Base-by-base conservation (phyloP, 2,113 vertebrate species). In the Brachypteracias leptosomus region DNA sequence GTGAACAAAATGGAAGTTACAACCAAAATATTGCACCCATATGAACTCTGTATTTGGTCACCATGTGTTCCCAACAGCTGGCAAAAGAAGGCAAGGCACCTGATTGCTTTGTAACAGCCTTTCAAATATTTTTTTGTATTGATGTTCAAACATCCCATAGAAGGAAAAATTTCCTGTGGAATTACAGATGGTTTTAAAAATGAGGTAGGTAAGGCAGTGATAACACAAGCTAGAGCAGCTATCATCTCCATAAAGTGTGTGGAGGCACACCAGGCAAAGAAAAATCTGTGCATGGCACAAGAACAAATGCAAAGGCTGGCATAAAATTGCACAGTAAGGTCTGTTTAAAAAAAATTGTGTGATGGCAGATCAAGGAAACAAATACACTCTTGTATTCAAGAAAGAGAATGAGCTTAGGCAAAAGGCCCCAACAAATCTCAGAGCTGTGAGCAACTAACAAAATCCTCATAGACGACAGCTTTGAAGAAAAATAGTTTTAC, bases 341-440 rank as follows among this genome's bases (percentile, higher is more conserved):
- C 83, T 80, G 42, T 89, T 95, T 83, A 89, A 89, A 95, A 94
- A 63, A 85, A 85, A 82, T 71, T 70, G 6, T 80, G 55, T 89
- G 90, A 89, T 96, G 89, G 67, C 42, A 90, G 68, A 97, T 94
- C 87, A 96, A 91, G 95, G 85, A 95, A 94, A 95, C 38, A 96
- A 97, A 96, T 77, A 71, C 66, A 90, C 16, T 55, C 59, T 84
- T 91, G 46, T 81, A 52, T 65, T 93, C 55, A 65, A 89, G 85
- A 92, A 91, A 93, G 75, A 79, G 83, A 93, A 92, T 59, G 40
- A 84, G 79, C 65, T 95, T 93, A 96, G 44, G 52, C 35, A 77
- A 65, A 92, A 96, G 81, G 78, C 61, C 68, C 62, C 58, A 75
- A 25, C 66, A 88, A 95, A 90, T 91, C 88, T 96, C 54, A 84